Evolutionary conservation across 2,113 vertebrate species (phyloP), one percentile per base, ranked within the genome.

Genomic region (Megatriorchis doriae): DNA sequence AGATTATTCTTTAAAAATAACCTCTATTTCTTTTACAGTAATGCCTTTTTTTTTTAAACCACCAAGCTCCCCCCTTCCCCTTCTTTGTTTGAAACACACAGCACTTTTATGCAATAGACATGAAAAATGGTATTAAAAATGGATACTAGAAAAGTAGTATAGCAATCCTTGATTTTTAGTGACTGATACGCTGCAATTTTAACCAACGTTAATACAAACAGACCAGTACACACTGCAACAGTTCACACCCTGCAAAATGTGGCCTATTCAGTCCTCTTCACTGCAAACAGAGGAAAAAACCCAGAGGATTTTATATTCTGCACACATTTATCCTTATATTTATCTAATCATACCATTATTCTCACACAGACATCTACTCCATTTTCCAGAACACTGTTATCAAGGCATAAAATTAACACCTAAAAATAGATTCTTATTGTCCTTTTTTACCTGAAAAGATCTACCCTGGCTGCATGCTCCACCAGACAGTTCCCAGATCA

Each of bases 161-260:
- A 94, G 86, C 38, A 65, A 97, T 67, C 92, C 83, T 82, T 79
- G 59, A 79, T 90, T 95, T 96, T 86, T 59, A 95, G n/a, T 82
- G 91, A 94, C 79, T 59, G 87, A 67, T 73, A 95, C 65, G n/a
- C 53, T 63, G 90, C 92, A 88, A 92, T 92, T 85, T 95, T 95
- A 97, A 93, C n/a, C 77, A 81, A 73, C 12, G 7, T 93, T 97
- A 92, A 96, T 56, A 87, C 78, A 95, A 71, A 88, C 94, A 94
- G 88, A 89, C 45, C 80, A 71, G 63, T n/a, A 90, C 53, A 97
- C 88, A 88, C 92, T 97, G 91, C 92, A 98, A 98, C 94, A 98
- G 97, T 96, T 98, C 98, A 98, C 98, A 98, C 98, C 98, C 98
- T 97, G 95, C 86, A 97, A 98, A 98, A 97, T 97, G 98, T 98